These are phyloP conservation scores for Tricholauxania praeusta DNA, from an alignment of 2,888 invertebrate species.

Conservation along the genomic window DNA sequence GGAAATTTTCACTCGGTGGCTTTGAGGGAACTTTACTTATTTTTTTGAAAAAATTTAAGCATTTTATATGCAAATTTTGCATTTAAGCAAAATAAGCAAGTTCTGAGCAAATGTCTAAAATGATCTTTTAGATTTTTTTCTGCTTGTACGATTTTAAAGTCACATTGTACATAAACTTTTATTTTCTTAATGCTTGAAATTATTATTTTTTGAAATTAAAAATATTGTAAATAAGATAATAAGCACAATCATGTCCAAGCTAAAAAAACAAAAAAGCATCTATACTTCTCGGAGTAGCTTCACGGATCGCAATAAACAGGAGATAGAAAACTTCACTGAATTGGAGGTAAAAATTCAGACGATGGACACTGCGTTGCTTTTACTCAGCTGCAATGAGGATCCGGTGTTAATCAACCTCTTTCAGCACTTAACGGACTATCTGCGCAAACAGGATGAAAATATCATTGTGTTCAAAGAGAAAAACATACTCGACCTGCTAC, in stretches of 20 bases:
- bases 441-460: constrained; percentile 53
- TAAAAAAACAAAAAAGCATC: constrained; percentile 36
- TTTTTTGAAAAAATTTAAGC: too few species aligned
- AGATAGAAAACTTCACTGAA: constrained; percentile 50
- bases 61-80: too few species aligned
- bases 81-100: too few species aligned
- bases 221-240: too few species aligned
- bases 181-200: too few species aligned
- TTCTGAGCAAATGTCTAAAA: too few species aligned
- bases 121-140: too few species aligned
- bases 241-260: not conserved
- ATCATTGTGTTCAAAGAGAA: constrained; percentile 51
- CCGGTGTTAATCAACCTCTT: constrained; percentile 53
- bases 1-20: too few species aligned
- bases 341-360: constrained; percentile 48
- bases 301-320: constrained; percentile 52
- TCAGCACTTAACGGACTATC: constrained; percentile 56
- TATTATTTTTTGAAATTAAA: too few species aligned
- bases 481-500: constrained; percentile 50
- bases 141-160: too few species aligned
- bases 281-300: constrained; percentile 49
- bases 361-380: constrained; percentile 53
- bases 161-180: too few species aligned
- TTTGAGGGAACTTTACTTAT: too few species aligned
- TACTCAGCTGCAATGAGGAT: constrained; percentile 57